Evolutionary conservation across 92 coral and sea anemone genomes (phyloP), one percentile per base, ranked within the genome.

Genomic region (Virgularia gustaviana): DNA sequence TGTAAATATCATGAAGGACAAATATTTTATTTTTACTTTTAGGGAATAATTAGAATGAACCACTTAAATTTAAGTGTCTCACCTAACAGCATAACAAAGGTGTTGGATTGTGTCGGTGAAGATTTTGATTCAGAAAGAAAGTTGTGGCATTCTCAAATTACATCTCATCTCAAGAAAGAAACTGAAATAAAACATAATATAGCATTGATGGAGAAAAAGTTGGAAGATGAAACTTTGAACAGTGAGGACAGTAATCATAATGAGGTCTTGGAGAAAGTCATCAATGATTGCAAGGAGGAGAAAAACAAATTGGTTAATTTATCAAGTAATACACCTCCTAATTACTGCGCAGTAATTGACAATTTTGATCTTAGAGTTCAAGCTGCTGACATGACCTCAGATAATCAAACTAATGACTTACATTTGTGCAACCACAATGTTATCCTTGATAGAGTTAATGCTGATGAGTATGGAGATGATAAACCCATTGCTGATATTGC

Each of bases 331-430:
- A 27, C 22, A 20, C 57, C 57, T 19, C 57, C 57, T 4, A 16
- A 6, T 51, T 51, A 51, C 27, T 51, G 57, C 12, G 57, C 57
- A 51, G 81, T 77, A 9, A 52, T 85, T 52, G 79, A 66, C 43
- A 79, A 75, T 37, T 49, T 78, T 28, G 83, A 85, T 43, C 34
- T 85, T 7, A 24, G 67, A 30, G 41, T 79, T 22, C 29, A 34
- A 59, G 85, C 81, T 22, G 60, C 82, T 8, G 90, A 81, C 33
- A 85, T 73, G 84, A 85, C 84, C 9, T 81, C 86, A 8, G 90
- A 81, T 32, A 85, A 73, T 42, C 86, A 85, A 24, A 85, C 65
- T 19, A 81, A 77, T 57, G 86, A 77, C 49, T 32, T 59, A 10
- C 90, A 85, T 18, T 85, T 86, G 90, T 51, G 72, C 37, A 85